These are phyloP conservation scores for Sisor rabdophorus DNA, from an alignment of 2,113 vertebrate species.

Conservation along the genomic window DNA sequence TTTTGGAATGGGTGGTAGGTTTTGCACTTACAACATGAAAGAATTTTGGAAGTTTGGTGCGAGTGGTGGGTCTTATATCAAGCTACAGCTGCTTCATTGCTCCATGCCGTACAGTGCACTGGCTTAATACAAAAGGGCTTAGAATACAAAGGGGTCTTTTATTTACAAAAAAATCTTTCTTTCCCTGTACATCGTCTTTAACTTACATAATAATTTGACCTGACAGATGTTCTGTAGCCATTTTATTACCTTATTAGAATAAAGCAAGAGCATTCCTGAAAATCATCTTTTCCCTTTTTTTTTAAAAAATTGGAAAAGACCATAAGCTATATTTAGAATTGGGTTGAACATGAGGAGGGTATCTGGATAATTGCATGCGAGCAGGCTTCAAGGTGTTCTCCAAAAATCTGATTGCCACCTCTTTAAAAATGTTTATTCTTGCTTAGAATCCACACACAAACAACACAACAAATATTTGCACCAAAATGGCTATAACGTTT, in stretches of 20 bases:
- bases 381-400: too few relatives aligned
- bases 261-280: conserved; percentile 1
- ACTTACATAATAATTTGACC: not conserved
- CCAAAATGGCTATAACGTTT: not conserved
- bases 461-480: not conserved
- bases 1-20: conserved; percentile 53
- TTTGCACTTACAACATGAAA: conserved; percentile 51
- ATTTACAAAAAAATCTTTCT: conserved; percentile 56
- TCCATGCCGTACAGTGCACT: conserved; percentile 54
- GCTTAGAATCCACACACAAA: not conserved
- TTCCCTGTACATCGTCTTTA: conserved; percentile 45
- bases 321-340: not conserved
- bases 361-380: not conserved
- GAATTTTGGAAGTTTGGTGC: conserved; percentile 33
- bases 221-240: conserved; percentile 2
- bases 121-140: conserved; percentile 46
- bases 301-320: not conserved
- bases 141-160: conserved; percentile 52
- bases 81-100: conserved; percentile 49
- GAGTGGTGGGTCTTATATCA: conserved; percentile 53
- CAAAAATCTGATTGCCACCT: not conserved
- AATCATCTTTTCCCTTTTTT: not conserved
- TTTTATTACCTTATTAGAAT: conserved; percentile 13
- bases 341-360: not conserved
- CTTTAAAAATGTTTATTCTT: not conserved